Percentiles rank a stretch among this genome's conserved stretches.
phyloP scores from a whole-genome alignment of 2,113 vertebrate genomes.

The Ophiodon elongatus region DNA sequence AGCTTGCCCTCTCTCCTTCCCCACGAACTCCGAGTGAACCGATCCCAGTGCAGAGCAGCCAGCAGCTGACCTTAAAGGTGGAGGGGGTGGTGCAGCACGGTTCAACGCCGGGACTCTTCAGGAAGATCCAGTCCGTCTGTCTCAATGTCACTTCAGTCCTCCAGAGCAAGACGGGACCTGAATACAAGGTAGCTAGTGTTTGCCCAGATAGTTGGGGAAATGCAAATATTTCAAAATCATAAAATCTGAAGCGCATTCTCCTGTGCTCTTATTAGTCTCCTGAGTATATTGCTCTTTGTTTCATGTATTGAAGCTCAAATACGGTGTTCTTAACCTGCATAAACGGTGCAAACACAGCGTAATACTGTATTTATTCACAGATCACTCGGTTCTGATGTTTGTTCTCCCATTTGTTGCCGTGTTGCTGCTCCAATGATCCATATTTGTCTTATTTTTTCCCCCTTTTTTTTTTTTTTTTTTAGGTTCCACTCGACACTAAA shows the following conservation, averaged over 20 bases:
- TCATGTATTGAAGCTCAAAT: background rate
- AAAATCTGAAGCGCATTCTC: background rate
- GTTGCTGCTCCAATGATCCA: background rate
- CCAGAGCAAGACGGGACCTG: slow-evolving; percentile 93
- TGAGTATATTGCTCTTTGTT: background rate
- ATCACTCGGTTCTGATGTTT: background rate
- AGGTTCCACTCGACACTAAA: slow-evolving; percentile 91
- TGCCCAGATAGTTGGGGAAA: background rate
- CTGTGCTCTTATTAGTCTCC: background rate
- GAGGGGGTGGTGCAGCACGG: slow-evolving; percentile 98
- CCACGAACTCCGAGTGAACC: slow-evolving; percentile 94
- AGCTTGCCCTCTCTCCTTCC: slow-evolving; percentile 96
- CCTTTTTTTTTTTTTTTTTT: too few relatives aligned
- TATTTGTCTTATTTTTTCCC: background rate
- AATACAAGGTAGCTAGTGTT: slow-evolving; percentile 85
- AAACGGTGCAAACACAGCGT: background rate
- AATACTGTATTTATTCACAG: background rate
- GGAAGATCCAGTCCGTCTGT: slow-evolving; percentile 96
- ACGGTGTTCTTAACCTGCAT: background rate
- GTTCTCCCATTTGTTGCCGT: background rate
- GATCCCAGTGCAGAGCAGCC: slow-evolving; percentile 94
- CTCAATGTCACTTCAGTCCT: slow-evolving; percentile 93
- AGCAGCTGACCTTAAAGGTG: slow-evolving; percentile 95
- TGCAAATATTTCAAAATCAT: background rate
- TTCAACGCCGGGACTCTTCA: slow-evolving; percentile 94